Percentiles rank a stretch among this genome's conserved stretches.
phyloP scores from a whole-genome alignment of 2,888 invertebrate genomes.

The Drosophila dives region DNA sequence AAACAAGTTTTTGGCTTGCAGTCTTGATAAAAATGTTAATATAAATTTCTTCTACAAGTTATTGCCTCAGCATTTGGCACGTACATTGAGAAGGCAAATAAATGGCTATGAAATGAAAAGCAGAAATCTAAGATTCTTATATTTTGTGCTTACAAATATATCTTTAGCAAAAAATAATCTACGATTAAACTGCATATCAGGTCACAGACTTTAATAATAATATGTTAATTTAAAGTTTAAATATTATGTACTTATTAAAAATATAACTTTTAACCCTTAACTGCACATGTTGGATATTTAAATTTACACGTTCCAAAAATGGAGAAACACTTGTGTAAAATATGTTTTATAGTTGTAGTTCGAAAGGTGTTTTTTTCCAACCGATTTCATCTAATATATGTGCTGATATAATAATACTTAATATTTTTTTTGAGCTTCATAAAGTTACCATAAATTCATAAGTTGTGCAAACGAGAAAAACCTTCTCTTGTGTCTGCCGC shows the following conservation, averaged over 20 bases:
- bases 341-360: not conserved
- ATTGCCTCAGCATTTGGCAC: conserved; percentile 72
- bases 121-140: not conserved
- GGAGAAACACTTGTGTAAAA: not conserved
- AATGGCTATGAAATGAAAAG: not conserved
- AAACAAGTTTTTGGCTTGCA: conserved; percentile 8
- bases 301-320: not conserved
- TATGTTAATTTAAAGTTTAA: not conserved
- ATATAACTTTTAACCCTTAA: not conserved
- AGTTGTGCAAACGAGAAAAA: not conserved
- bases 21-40: conserved; percentile 40
- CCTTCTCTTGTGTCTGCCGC: conserved; percentile 9
- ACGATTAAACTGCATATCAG: not conserved
- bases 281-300: not conserved
- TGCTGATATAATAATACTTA: not conserved
- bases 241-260: not conserved
- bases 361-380: too few species aligned
- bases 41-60: conserved; percentile 68
- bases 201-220: not conserved
- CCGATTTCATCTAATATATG: too few species aligned
- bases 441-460: conserved; percentile 23
- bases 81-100: not conserved
- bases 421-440: not conserved
- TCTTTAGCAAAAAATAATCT: not conserved
- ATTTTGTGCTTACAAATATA: not conserved